Evolutionary conservation across 2,797 vertebrate genomes (phyloP).

Genomic region (Eulemur albifrons): DNA sequence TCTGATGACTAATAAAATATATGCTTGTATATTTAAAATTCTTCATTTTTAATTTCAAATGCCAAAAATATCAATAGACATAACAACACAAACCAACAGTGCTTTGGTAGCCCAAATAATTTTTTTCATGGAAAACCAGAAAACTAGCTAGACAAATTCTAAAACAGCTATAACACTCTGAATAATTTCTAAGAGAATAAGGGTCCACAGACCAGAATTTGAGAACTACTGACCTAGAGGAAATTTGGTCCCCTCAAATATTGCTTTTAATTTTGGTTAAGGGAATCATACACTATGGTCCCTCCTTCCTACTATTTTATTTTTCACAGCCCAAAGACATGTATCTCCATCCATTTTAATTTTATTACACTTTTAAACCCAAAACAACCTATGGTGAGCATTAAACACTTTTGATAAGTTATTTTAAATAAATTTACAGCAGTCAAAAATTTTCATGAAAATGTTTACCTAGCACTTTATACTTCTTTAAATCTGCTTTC

Average conservation of each 20-base stretch:
- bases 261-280: background rate
- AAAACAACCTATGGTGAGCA: background rate
- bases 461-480: background rate
- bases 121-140: background rate
- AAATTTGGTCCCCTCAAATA: background rate
- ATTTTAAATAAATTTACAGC: slow-evolving; percentile 21
- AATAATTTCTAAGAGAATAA: background rate
- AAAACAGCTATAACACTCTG: background rate
- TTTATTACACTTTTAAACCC: background rate
- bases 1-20: background rate
- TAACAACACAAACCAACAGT: background rate
- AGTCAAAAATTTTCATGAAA: background rate
- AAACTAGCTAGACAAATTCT: background rate
- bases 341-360: background rate
- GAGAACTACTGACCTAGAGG: background rate
- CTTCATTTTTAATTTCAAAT: slow-evolving; percentile 40
- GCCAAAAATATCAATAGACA: background rate
- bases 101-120: background rate
- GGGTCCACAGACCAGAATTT: background rate
- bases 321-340: background rate
- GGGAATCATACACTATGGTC: background rate
- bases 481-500: background rate
- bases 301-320: background rate
- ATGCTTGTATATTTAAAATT: background rate
- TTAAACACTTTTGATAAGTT: background rate